Evolutionary conservation across 35 echinoderm and acorn worm genomes (phyloP), one percentile per base, ranked within the genome.

Genomic region (Heliocidaris tuberculata): DNA sequence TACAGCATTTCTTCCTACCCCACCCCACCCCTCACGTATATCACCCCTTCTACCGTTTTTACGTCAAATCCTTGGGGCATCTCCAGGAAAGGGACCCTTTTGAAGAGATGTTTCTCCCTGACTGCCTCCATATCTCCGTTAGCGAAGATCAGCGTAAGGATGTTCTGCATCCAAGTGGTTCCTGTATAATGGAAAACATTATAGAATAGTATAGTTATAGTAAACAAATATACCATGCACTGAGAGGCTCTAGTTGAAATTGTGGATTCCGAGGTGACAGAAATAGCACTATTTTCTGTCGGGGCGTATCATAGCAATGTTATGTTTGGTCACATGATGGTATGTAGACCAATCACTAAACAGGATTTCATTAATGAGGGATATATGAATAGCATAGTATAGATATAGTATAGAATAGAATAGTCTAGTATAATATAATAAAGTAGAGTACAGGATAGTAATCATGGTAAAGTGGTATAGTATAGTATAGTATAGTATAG

Each of bases 151-250:
- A 85, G 27, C 8, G 95, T 86, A 9, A 96, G 70, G 42, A 96
- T 94, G 32, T 96, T 90, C 50, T 96, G 95, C 90, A 86, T 93
- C 95, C 95, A 96, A 10, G 95, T 96, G 9, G 95, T 96, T 13
- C 95, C 95, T 96, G 90, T 9, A 78, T 94, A 78, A 49, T 86
- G 85, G 2, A 29, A 86, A 8, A 32, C 13, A 86, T 30, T 19
- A 86, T 85, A n/a, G 65, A n/a, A n/a, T 85, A n/a, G 15, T 4
- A 85, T 19, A 85, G 15, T 85, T 85, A 85, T n/a, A n/a, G n/a
- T n/a, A n/a, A n/a, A n/a, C n/a, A 85, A 15, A 42, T 42, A 42
- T 42, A n/a, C n/a, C n/a, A n/a, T n/a, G n/a, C n/a, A n/a, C n/a
- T n/a, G n/a, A n/a, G n/a, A n/a, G n/a, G n/a, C n/a, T n/a, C n/a